Evolutionary conservation across 92 coral and sea anemone genomes (phyloP).

Genomic region (Phenganax subtilis): DNA sequence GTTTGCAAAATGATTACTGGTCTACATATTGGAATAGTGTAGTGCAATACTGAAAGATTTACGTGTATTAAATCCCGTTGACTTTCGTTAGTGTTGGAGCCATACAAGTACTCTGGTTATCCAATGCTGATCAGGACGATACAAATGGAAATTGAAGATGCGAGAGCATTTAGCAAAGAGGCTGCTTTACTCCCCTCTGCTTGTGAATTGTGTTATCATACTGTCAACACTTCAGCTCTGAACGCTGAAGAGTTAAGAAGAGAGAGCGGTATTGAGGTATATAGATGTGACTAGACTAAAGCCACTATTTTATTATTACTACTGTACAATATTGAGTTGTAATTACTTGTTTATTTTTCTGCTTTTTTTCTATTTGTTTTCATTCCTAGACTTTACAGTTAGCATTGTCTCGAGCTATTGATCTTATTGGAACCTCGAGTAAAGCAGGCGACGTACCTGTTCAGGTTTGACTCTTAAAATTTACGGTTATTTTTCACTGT

Average conservation of each 20-base stretch:
- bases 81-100: constrained; percentile 63
- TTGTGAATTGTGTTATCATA: constrained; percentile 89
- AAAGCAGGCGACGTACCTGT: constrained; percentile 67
- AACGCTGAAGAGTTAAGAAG: constrained; percentile 96
- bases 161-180: constrained; percentile 63
- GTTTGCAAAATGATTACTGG: constrained; percentile 39
- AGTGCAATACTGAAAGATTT: not conserved
- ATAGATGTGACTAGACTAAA: not conserved
- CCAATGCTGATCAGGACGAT: constrained; percentile 98
- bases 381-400: constrained; percentile 66
- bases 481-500: not conserved
- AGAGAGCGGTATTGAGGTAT: constrained; percentile 90
- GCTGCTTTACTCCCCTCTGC: constrained; percentile 87
- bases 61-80: not conserved
- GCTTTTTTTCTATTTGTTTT: not conserved
- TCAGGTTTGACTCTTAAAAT: constrained; percentile 56
- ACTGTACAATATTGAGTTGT: not conserved
- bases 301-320: not conserved
- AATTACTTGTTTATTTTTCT: not conserved
- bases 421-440: constrained; percentile 54
- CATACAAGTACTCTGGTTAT: constrained; percentile 98
- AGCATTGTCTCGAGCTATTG: constrained; percentile 72
- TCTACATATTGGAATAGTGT: not conserved
- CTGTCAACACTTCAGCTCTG: constrained; percentile 94
- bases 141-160: constrained; percentile 72